Evolutionary conservation across 2,797 vertebrate species (phyloP).

Genomic region (Rhinoraja longicauda): DNA sequence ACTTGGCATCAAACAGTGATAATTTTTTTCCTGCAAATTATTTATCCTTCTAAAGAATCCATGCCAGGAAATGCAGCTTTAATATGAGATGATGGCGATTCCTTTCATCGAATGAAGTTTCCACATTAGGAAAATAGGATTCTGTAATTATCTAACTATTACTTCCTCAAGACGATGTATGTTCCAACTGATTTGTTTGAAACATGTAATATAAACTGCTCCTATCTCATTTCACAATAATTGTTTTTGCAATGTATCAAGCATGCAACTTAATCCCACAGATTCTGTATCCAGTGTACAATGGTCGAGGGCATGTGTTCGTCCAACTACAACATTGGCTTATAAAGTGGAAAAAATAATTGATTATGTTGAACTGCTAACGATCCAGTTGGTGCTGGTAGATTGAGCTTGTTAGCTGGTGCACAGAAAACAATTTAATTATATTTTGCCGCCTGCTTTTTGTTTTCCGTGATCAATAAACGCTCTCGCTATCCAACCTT

Average conservation of each 20-base stretch:
- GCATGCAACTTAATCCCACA: conserved; percentile 1
- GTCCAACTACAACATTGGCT: neutral
- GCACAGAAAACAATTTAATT: neutral
- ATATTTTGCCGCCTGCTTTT: neutral
- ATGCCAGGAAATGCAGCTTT: no score
- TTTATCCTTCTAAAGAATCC: neutral
- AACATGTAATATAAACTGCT: conserved; percentile 2
- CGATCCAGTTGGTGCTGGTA: neutral
- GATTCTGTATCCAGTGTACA: conserved; percentile 13
- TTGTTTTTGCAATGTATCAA: neutral
- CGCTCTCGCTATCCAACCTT: neutral
- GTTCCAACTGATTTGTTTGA: neutral
- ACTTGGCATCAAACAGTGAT: neutral
- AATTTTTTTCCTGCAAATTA: neutral
- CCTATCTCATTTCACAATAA: conserved; percentile 6
- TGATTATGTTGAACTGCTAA: neutral
- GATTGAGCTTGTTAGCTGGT: neutral
- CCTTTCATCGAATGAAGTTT: conserved; percentile 13
- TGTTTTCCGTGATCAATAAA: neutral
- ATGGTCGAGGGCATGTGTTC: neutral
- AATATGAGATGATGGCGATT: neutral
- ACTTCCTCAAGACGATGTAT: neutral
- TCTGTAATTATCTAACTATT: neutral
- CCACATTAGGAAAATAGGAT: conserved; percentile 35
- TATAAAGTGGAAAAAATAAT: conserved; percentile 24